A percentile compares a stretch with the other conserved stretches of the same genome.
Conservation (phyloP, 2,888 invertebrate genomes). For the Dasysyrphus albostriatus region DNA sequence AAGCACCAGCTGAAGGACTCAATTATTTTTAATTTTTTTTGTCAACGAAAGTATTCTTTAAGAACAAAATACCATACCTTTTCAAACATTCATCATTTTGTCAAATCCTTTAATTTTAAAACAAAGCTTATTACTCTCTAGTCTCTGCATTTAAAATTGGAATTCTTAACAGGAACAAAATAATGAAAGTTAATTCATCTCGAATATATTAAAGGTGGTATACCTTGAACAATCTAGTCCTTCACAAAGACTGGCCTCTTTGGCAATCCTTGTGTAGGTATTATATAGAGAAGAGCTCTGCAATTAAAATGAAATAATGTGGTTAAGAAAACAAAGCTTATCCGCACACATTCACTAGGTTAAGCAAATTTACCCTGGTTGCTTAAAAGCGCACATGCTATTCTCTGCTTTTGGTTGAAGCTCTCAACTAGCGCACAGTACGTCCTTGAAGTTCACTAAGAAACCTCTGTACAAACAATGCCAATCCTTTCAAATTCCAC, state of each 20-base stretch:
- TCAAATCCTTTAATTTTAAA: not conserved
- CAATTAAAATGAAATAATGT: constrained; percentile 69
- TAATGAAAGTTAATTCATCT: constrained; percentile 36
- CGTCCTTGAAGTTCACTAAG: constrained; percentile 67
- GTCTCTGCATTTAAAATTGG: not conserved
- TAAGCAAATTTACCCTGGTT: constrained; percentile 9
- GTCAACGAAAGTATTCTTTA: not conserved
- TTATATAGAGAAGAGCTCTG: constrained; percentile 15
- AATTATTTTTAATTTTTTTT: not conserved
- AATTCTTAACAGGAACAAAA: constrained; percentile 29
- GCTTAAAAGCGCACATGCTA: constrained; percentile 26
- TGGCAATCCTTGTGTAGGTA: constrained; percentile 1
- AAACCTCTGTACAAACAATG: constrained; percentile 54
- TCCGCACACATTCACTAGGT: constrained; percentile 44
- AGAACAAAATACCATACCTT: not conserved
- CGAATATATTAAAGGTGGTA: not conserved
- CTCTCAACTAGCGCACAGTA: constrained; percentile 14
- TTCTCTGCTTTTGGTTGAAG: not conserved
- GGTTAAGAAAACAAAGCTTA: constrained; percentile 66
- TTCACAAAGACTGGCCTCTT: constrained; percentile 35
- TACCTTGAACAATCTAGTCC: not conserved
- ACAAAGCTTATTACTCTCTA: not conserved
- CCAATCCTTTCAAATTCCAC: constrained; percentile 53
- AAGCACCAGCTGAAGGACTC: not conserved
- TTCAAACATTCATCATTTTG: constrained; percentile 3